Conservation (phyloP, 2,113 vertebrate species). For the Scomber colias region DNA sequence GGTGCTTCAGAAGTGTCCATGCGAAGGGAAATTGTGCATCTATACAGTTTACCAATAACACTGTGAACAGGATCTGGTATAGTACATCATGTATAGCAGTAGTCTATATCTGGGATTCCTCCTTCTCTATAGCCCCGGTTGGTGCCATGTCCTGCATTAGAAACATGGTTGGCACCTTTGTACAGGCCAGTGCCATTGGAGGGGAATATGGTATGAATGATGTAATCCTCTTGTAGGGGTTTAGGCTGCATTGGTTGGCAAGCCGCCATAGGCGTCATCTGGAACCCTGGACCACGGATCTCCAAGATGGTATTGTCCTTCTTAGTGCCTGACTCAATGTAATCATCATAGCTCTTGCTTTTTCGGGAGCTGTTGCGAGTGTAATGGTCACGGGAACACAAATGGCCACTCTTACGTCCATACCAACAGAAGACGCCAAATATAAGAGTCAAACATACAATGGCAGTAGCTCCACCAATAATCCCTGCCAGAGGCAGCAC, state of each 20-base stretch:
- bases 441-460: conserved; percentile 90
- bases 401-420: conserved; percentile 86
- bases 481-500: conserved; percentile 90
- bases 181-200: conserved; percentile 93
- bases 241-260: conserved; percentile 89
- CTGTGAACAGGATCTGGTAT: conserved; percentile 73
- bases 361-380: conserved; percentile 84
- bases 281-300: conserved; percentile 90
- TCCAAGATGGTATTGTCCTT: conserved; percentile 95
- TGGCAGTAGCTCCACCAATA: conserved; percentile 89
- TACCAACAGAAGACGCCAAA: conserved; percentile 92
- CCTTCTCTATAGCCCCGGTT: conserved; percentile 92
- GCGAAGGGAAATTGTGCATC: conserved; percentile 85
- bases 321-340: conserved; percentile 94
- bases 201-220: conserved; percentile 95
- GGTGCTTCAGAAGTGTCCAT: conserved; percentile 85
- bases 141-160: conserved; percentile 88
- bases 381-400: conserved; percentile 87
- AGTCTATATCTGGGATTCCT: conserved; percentile 93
- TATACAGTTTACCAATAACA: conserved; percentile 82
- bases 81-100: conserved; percentile 92
- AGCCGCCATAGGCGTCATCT: conserved; percentile 91
- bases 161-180: conserved; percentile 86
- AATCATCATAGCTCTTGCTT: conserved; percentile 89
- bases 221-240: conserved; percentile 90